Percentiles rank a stretch among this genome's conserved stretches.
phyloP scores from a whole-genome alignment of 2,113 vertebrate genomes.

The Pachycephala philippinensis region DNA sequence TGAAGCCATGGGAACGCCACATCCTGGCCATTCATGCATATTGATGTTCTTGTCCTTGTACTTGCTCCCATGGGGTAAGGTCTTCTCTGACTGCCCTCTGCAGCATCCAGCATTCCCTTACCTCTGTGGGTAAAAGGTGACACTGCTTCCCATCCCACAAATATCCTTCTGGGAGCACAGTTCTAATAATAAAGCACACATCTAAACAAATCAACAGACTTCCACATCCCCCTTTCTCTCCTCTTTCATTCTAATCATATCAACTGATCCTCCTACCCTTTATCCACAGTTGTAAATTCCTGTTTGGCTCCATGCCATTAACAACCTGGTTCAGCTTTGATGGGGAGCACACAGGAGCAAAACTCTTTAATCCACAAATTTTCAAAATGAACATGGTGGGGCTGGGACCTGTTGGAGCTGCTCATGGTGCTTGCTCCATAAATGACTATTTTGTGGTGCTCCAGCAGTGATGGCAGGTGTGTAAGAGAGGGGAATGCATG shows the following conservation, averaged over 20 bases:
- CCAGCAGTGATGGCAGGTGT: neutral
- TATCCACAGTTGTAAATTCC: neutral
- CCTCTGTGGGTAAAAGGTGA: neutral
- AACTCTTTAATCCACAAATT: too few species aligned
- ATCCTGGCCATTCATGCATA: neutral
- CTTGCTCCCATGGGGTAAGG: neutral
- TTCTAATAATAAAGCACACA: neutral
- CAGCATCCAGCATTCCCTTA: neutral
- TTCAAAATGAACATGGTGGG: neutral
- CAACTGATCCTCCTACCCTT: neutral
- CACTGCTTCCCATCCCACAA: neutral
- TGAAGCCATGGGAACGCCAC: neutral
- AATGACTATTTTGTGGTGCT: neutral
- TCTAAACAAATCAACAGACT: neutral
- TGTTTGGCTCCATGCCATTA: neutral
- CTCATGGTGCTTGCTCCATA: neutral
- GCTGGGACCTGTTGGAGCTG: neutral
- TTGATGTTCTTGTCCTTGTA: neutral
- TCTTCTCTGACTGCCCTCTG: neutral
- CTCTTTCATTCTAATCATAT: neutral
- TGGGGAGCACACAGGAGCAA: neutral
- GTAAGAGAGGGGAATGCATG: accelerated
- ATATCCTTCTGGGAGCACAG: neutral
- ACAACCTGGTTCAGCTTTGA: neutral
- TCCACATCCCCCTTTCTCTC: neutral